These are phyloP conservation scores for Zaprionus nigranus DNA, from an alignment of 1,140 invertebrate species.

Conservation along the genomic window DNA sequence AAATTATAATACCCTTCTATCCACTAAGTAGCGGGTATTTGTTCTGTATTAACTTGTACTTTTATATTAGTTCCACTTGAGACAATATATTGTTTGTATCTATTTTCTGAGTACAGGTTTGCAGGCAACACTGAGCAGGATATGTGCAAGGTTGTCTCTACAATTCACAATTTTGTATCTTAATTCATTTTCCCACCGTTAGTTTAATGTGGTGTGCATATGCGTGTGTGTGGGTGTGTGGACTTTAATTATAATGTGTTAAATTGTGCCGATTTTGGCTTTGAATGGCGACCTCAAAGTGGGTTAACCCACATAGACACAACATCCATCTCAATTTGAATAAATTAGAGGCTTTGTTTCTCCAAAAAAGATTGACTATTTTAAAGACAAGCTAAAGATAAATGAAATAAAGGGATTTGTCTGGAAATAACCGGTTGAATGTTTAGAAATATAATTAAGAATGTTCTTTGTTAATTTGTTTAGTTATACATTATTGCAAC, in stretches of 20 bases:
- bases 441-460: neutral
- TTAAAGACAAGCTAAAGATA: neutral
- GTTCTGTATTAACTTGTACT: no score
- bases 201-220: conserved; percentile 9
- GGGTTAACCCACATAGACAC: conserved; percentile 31
- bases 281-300: conserved; percentile 35
- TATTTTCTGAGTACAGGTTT: neutral
- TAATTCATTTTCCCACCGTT: conserved; percentile 41
- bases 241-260: conserved; percentile 37
- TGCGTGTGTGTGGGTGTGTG: conserved; percentile 1
- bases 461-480: neutral
- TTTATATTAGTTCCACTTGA: no score
- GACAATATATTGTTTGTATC: no score
- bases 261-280: conserved; percentile 27
- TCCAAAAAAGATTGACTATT: neutral
- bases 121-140: conserved; percentile 34
- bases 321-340: conserved; percentile 28
- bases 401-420: neutral
- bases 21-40: no score
- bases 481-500: neutral
- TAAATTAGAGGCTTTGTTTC: conserved; percentile 11
- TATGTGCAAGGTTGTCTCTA: conserved; percentile 44
- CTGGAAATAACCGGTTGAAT: neutral
- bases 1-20: no score
- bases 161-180: conserved; percentile 32